Base-by-base conservation (phyloP, 2,888 invertebrate species). In the Oscheius sp. region DNA sequence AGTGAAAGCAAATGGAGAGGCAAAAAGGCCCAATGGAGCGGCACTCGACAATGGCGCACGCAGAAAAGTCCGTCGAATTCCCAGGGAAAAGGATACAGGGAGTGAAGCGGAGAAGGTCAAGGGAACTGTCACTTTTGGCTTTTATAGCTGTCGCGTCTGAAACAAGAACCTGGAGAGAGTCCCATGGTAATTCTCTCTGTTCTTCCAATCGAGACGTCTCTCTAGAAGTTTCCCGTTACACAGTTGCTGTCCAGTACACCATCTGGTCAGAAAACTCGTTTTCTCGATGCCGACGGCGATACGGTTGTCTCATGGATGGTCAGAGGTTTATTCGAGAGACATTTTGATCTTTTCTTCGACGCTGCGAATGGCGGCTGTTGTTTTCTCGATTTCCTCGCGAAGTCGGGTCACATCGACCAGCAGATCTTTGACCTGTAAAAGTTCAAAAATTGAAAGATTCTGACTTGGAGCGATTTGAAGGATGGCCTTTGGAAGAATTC, bases 21-120 rank as follows among this genome's bases (percentile, higher is more conserved):
- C 17, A 37, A 55, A 55, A 55, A 55, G 37, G 55, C 34, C 55
- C 55, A 55, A 55, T 55, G 55, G 37, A 55, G 55, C 55, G 48
- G 48, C 20, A 20, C 12, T 20, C 20, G 48, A 42, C 42, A 48
- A 25, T 20, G 48, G 25, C 48, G 25, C 42, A 42, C 42, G 42
- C 25, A 4, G 48, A 23, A 48, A 48, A 48, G 25, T 25, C 25
- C 20, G 48, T 25, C 12, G 48, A 48, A 48, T 20, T n/a, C n/a
- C n/a, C 23, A 48, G 17, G 48, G 25, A 48, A 48, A 48, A 25
- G 48, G 48, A 6, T 4, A 48, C n/a, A n/a, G n/a, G 20, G 5
- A 48, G 48, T 25, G 23, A 48, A n/a, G 25, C 20, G 17, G 17
- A 48, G 25, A 48, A 15, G 48, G 48, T 23, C 48, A 48, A 48